Conservation (phyloP, 2,113 vertebrate species). For the Noctilio leporinus region DNA sequence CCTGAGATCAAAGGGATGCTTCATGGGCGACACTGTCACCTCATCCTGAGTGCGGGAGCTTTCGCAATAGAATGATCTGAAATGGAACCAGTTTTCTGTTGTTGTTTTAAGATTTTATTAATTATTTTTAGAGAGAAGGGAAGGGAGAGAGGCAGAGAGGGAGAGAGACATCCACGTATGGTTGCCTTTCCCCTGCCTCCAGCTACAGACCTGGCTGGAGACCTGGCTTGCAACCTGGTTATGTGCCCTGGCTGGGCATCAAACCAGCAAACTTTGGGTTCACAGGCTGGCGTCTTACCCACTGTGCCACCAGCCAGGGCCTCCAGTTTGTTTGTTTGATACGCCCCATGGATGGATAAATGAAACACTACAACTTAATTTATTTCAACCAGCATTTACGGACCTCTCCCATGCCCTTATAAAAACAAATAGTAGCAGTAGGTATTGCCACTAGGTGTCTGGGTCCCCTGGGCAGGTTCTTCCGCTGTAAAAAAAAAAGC, state of each 20-base stretch:
- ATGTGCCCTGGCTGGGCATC: too few species aligned
- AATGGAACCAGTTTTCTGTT: not conserved
- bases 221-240: too few species aligned
- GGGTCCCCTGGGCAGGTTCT: not conserved
- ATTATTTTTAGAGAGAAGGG: too few species aligned
- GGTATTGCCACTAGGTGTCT: fast-evolving
- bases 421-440: not conserved
- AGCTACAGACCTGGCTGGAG: too few species aligned
- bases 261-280: too few species aligned
- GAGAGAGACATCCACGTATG: too few species aligned
- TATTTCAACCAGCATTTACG: not conserved
- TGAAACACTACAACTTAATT: not conserved
- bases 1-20: not conserved
- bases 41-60: not conserved
- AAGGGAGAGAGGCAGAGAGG: too few species aligned
- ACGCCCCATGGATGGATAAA: not conserved
- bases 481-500: not conserved
- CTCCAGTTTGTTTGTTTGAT: not conserved
- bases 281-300: too few species aligned
- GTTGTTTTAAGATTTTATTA: too few species aligned
- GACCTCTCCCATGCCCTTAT: not conserved
- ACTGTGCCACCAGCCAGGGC: too few species aligned
- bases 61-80: not conserved
- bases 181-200: too few species aligned
- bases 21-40: not conserved